These are phyloP conservation scores for Bombus soroeensis DNA, from an alignment of 1,140 invertebrate genomes.

Conservation along the genomic window DNA sequence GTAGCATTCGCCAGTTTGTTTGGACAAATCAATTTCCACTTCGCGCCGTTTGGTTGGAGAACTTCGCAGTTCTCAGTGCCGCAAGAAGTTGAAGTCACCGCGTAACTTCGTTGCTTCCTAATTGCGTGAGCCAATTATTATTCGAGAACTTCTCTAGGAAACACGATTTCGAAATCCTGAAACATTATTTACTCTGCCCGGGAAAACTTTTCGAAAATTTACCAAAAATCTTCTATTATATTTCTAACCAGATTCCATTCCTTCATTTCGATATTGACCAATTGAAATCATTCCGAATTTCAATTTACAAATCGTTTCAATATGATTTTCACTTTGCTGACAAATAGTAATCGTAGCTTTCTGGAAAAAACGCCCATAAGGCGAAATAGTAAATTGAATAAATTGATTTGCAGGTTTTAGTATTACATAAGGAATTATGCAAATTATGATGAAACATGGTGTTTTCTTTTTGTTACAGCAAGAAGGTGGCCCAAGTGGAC, in stretches of 20 bases:
- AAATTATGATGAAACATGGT: not conserved
- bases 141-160: conserved; percentile 1
- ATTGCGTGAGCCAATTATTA: conserved; percentile 30
- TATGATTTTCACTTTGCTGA: too few species aligned
- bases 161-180: not conserved
- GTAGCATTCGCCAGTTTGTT: not conserved
- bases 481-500: conserved; percentile 78
- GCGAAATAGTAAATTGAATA: too few species aligned
- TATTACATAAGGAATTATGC: not conserved
- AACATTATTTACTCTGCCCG: conserved; percentile 13
- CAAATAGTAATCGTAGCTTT: too few species aligned
- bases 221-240: not conserved
- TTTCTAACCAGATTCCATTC: too few species aligned
- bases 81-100: conserved; percentile 13
- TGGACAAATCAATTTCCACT: conserved; percentile 26
- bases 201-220: not conserved
- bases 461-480: conserved; percentile 83
- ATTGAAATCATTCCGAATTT: too few species aligned
- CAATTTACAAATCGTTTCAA: too few species aligned
- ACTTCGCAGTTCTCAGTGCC: not conserved
- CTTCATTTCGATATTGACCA: too few species aligned
- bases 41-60: not conserved
- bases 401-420: not conserved
- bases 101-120: conserved; percentile 18
- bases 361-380: too few species aligned